Evolutionary conservation across 2,113 vertebrate species (phyloP).

Genomic region (Ochotona princeps): DNA sequence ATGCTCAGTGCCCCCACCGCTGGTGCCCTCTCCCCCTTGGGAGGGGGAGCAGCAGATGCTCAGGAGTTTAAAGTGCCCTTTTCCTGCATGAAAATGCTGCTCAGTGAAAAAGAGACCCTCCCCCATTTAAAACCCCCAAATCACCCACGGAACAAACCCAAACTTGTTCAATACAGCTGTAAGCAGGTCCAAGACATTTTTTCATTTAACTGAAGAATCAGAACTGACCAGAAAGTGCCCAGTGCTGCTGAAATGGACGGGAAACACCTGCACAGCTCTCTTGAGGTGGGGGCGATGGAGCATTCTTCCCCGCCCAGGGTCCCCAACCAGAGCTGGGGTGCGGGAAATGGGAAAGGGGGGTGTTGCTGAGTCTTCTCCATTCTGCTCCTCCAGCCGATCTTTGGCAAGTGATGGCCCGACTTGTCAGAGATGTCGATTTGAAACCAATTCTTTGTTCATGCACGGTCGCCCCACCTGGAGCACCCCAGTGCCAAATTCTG

Average conservation of each 20-base stretch:
- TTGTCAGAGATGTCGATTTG: not conserved
- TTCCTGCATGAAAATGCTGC: not conserved
- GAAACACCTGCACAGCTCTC: not conserved
- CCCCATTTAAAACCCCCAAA: not conserved
- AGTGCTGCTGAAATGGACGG: not conserved
- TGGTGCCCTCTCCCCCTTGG: too few relatives aligned
- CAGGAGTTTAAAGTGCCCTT: not conserved
- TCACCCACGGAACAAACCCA: not conserved
- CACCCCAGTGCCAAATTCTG: not conserved
- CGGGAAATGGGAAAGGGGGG: too few relatives aligned
- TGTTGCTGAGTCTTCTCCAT: not conserved
- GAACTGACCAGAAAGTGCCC: not conserved
- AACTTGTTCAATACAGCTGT: conserved; percentile 48
- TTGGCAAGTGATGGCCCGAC: conserved; percentile 57
- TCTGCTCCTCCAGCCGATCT: not conserved
- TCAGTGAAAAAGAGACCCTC: conserved; percentile 5
- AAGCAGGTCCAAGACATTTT: conserved; percentile 57
- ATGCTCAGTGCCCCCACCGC: too few relatives aligned
- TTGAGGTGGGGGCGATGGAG: too few relatives aligned
- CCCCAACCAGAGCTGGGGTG: not conserved
- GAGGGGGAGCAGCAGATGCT: not conserved
- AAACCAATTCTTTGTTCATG: conserved; percentile 58
- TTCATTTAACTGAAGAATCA: conserved; percentile 10
- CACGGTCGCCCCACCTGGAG: not conserved
- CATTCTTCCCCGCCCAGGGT: too few relatives aligned